These are phyloP conservation scores for Sebastes schlegelii DNA, from an alignment of 2,113 vertebrate genomes.

Conservation along the genomic window DNA sequence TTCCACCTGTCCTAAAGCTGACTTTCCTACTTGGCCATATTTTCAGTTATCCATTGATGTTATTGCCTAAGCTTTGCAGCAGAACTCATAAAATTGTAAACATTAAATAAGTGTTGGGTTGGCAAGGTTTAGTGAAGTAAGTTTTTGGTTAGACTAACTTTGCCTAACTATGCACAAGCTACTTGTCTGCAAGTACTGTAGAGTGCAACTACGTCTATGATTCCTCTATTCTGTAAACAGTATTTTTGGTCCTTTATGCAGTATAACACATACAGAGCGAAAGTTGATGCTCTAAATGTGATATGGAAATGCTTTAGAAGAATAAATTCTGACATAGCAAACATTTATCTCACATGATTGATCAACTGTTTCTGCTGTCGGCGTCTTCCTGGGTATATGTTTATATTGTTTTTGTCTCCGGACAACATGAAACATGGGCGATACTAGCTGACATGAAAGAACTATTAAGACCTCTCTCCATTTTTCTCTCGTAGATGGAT, in stretches of 20 bases:
- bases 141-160: not conserved
- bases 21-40: not conserved
- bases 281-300: too few relatives aligned
- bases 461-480: not conserved
- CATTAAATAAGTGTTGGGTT: constrained; percentile 30
- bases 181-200: not conserved
- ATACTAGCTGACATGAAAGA: not conserved
- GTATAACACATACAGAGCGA: not conserved
- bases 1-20: constrained; percentile 14
- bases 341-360: not conserved
- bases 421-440: too few relatives aligned
- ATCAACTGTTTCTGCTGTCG: not conserved
- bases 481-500: not conserved
- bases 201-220: not conserved
- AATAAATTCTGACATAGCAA: too few relatives aligned
- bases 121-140: not conserved
- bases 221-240: not conserved
- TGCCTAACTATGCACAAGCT: constrained; percentile 5
- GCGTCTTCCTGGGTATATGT: not conserved
- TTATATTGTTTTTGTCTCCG: not conserved
- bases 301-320: too few relatives aligned
- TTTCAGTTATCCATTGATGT: not conserved
- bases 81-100: constrained; percentile 16
- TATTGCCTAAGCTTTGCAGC: not conserved
- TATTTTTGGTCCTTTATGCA: not conserved